A percentile compares a stretch with the other conserved stretches of the same genome.
phyloP scores from a whole-genome alignment of 2,797 vertebrate genomes.

The Tokudaia muenninki region DNA sequence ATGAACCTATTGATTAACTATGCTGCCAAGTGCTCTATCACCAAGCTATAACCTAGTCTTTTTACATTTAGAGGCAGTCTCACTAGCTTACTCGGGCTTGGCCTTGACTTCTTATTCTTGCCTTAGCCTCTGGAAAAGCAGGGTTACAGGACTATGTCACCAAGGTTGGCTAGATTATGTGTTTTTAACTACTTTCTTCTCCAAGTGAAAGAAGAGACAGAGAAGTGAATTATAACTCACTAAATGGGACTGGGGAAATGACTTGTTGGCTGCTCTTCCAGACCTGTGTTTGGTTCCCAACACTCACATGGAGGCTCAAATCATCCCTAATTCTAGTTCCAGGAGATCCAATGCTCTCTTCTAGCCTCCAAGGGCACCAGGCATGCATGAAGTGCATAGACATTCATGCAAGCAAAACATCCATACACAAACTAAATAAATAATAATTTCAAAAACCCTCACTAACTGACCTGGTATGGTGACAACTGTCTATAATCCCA shows the following conservation, averaged over 20 bases:
- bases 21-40: background rate
- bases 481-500: background rate
- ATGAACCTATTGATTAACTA: background rate
- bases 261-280: background rate
- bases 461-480: background rate
- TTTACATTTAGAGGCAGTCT: background rate
- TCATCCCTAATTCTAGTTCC: background rate
- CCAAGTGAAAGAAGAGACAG: background rate
- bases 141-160: background rate
- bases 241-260: background rate
- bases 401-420: background rate
- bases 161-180: background rate
- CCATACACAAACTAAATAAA: background rate
- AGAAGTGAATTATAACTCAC: constrained; percentile 36
- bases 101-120: background rate
- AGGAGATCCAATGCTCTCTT: background rate
- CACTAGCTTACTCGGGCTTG: background rate
- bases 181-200: constrained; percentile 28
- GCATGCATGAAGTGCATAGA: background rate
- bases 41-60: background rate
- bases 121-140: background rate
- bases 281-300: background rate
- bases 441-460: background rate
- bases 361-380: background rate
- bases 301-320: background rate